phyloP scores from a whole-genome alignment of 2,888 invertebrate species.

The Erebia aethiops region DNA sequence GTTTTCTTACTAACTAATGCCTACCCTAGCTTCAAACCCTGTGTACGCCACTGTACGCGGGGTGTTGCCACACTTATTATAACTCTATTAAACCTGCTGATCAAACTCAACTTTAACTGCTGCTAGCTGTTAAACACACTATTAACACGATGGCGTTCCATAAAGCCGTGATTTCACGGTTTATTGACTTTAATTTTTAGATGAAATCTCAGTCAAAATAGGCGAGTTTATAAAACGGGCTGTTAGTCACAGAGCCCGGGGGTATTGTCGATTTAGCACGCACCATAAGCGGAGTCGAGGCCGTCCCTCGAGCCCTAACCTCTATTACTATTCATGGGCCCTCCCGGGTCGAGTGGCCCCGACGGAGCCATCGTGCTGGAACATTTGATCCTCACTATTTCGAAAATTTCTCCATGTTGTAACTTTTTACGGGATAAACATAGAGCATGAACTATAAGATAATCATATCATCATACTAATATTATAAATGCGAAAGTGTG shows the following conservation, averaged over 20 bases:
- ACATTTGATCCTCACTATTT: constrained; percentile 37
- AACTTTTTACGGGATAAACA: constrained; percentile 3
- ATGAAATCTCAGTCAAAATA: constrained; percentile 57
- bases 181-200: constrained; percentile 30
- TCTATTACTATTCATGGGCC: constrained; percentile 79
- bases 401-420: constrained; percentile 13
- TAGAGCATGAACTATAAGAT: background rate
- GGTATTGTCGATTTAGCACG: constrained; percentile 80
- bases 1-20: too few relatives aligned
- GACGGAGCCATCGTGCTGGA: constrained; percentile 40
- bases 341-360: constrained; percentile 53
- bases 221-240: constrained; percentile 65
- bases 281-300: constrained; percentile 75
- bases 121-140: background rate
- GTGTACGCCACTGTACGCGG: background rate
- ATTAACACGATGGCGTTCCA: background rate
- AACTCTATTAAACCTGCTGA: background rate
- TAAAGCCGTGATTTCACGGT: constrained; percentile 19
- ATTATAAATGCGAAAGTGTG: too few relatives aligned
- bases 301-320: constrained; percentile 62
- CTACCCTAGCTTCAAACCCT: too few relatives aligned
- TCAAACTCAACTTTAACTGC: background rate
- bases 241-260: constrained; percentile 63
- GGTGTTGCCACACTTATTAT: background rate
- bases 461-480: too few relatives aligned